Evolutionary conservation across 2,888 invertebrate genomes (phyloP).

Genomic region (Drosophila macrospina): DNA sequence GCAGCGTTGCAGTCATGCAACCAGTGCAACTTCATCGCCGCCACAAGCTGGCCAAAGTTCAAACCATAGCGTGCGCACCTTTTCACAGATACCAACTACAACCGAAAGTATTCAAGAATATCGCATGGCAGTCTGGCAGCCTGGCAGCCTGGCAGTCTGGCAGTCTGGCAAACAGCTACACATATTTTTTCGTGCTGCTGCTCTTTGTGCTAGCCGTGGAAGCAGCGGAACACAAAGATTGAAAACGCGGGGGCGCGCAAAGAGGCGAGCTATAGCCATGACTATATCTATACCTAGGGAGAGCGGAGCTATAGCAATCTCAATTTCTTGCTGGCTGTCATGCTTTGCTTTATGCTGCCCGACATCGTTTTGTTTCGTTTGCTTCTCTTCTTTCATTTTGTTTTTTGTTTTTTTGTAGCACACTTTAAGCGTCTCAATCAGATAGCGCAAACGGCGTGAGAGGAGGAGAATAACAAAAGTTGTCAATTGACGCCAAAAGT

Average conservation of each 20-base stretch:
- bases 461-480: conserved; percentile 65
- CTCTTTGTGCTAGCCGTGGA: conserved; percentile 32
- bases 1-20: conserved; percentile 36
- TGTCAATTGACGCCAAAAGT: conserved; percentile 81
- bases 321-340: conserved; percentile 65
- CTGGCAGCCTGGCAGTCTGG: conserved; percentile 32
- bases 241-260: conserved; percentile 1
- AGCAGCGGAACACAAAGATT: conserved; percentile 32
- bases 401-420: conserved; percentile 18
- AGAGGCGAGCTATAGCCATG: conserved; percentile 34
- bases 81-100: conserved; percentile 15
- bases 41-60: conserved; percentile 42
- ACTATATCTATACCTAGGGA: conserved; percentile 45
- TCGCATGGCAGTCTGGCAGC: conserved; percentile 45
- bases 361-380: conserved; percentile 40
- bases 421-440: conserved; percentile 75
- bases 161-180: conserved; percentile 31
- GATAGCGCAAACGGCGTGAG: conserved; percentile 62
- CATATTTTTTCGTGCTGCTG: conserved; percentile 5
- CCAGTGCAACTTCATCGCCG: conserved; percentile 30
- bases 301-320: conserved; percentile 52
- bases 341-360: conserved; percentile 56
- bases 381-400: conserved; percentile 10
- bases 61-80: conserved; percentile 48
- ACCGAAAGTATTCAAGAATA: conserved; percentile 35